phyloP scores from a whole-genome alignment of 2,113 vertebrate genomes.

The Amblyopsis rosae region DNA sequence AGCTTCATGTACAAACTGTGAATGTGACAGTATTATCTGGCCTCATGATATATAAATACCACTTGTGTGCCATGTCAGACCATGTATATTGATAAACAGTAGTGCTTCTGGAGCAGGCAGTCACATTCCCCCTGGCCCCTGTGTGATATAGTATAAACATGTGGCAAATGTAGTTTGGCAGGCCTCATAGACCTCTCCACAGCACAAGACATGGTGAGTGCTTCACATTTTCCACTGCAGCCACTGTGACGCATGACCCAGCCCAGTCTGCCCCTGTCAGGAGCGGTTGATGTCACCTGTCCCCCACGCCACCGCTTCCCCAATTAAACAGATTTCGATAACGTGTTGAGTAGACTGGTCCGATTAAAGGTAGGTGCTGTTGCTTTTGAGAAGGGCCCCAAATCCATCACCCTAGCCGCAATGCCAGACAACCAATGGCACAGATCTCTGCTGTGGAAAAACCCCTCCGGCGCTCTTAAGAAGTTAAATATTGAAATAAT shows the following conservation, averaged over 20 bases:
- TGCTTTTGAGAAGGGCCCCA: conserved; percentile 49
- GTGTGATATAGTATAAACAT: conserved; percentile 5
- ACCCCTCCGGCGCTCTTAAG: conserved; percentile 22
- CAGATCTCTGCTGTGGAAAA: conserved; percentile 32
- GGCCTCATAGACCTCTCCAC: conserved; percentile 24
- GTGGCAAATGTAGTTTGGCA: conserved; percentile 38
- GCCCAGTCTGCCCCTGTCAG: conserved; percentile 20
- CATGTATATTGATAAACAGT: conserved; percentile 17
- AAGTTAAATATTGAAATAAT: conserved; percentile 29
- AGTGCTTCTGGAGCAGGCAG: not conserved
- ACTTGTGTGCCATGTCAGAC: not conserved
- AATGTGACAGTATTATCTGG: not conserved
- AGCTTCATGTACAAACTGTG: not conserved
- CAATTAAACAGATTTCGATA: conserved; percentile 54
- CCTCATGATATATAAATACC: not conserved
- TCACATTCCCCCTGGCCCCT: not conserved
- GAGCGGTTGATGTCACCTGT: conserved; percentile 37
- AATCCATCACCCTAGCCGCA: conserved; percentile 51
- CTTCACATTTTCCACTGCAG: conserved; percentile 56
- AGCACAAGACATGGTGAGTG: conserved; percentile 32
- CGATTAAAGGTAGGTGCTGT: conserved; percentile 52
- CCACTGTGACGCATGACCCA: conserved; percentile 24
- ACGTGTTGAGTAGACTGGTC: conserved; percentile 51
- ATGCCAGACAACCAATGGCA: conserved; percentile 13
- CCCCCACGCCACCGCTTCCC: conserved; percentile 39